phyloP scores from a whole-genome alignment of 2,797 vertebrate species.

The Novumbra hubbsi region DNA sequence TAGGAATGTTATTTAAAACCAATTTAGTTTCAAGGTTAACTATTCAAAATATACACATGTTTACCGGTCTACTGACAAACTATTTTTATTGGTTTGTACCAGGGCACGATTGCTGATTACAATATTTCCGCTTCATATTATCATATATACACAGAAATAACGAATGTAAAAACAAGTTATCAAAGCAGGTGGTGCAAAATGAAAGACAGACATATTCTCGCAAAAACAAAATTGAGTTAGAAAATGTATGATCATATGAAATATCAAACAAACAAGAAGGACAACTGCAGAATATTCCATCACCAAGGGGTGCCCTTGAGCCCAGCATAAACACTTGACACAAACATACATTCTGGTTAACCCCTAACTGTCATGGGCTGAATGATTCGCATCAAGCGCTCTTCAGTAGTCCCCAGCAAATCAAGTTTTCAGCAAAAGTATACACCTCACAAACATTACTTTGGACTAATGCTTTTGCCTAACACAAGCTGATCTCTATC shows the following conservation, averaged over 20 bases:
- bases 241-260: background rate
- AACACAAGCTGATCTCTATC: no score
- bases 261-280: constrained; percentile 52
- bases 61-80: constrained; percentile 37
- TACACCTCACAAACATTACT: no score
- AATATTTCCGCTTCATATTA: background rate
- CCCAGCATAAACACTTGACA: constrained; percentile 48
- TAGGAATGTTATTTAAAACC: constrained; percentile 32
- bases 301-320: constrained; percentile 49
- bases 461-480: no score
- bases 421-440: no score
- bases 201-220: constrained; percentile 47
- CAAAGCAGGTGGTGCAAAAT: background rate
- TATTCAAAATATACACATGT: constrained; percentile 29
- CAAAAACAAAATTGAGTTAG: constrained; percentile 5
- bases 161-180: background rate
- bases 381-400: no score
- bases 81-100: constrained; percentile 34
- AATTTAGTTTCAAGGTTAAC: constrained; percentile 43
- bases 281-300: constrained; percentile 48
- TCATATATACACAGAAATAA: background rate
- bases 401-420: no score
- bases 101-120: background rate
- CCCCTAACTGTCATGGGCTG: no score
- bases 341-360: constrained; percentile 43